Conservation (phyloP, 2,888 invertebrate genomes). For the Lycaena phlaeas region DNA sequence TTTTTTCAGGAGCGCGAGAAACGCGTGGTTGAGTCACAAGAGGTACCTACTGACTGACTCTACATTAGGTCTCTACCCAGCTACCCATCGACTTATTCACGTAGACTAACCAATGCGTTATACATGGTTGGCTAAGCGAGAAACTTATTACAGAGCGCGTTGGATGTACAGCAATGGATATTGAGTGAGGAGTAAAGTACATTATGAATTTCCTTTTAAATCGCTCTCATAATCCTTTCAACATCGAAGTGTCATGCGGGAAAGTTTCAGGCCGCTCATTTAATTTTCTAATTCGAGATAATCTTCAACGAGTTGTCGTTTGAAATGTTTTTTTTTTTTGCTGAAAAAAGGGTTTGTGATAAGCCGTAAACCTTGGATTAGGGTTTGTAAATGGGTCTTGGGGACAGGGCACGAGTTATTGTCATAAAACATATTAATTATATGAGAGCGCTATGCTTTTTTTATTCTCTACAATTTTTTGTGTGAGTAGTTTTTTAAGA, state of each 20-base stretch:
- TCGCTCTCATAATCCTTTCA: slow-evolving; percentile 7
- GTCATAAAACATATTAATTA: too few relatives aligned
- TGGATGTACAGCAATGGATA: not conserved
- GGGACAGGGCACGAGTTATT: too few relatives aligned
- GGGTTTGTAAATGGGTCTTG: too few relatives aligned
- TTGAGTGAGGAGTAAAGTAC: not conserved
- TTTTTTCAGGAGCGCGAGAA: not conserved
- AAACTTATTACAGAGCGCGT: too few relatives aligned
- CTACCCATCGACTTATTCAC: not conserved
- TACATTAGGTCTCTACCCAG: not conserved
- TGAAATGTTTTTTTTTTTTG: not conserved
- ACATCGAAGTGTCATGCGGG: slow-evolving; percentile 2
- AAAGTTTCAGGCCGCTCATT: slow-evolving; percentile 11
- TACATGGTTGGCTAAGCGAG: not conserved
- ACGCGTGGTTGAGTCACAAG: not conserved
- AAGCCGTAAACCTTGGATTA: too few relatives aligned
- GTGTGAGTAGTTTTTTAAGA: too few relatives aligned
- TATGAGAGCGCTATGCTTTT: too few relatives aligned
- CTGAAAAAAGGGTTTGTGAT: too few relatives aligned
- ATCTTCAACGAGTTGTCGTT: not conserved
- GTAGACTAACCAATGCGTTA: too few relatives aligned
- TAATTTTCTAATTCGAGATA: not conserved
- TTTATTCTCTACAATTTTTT: too few relatives aligned
- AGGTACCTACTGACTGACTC: not conserved
- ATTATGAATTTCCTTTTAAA: not conserved